Base-by-base conservation (phyloP, 1,140 invertebrate species). In the Bombyx mori region DNA sequence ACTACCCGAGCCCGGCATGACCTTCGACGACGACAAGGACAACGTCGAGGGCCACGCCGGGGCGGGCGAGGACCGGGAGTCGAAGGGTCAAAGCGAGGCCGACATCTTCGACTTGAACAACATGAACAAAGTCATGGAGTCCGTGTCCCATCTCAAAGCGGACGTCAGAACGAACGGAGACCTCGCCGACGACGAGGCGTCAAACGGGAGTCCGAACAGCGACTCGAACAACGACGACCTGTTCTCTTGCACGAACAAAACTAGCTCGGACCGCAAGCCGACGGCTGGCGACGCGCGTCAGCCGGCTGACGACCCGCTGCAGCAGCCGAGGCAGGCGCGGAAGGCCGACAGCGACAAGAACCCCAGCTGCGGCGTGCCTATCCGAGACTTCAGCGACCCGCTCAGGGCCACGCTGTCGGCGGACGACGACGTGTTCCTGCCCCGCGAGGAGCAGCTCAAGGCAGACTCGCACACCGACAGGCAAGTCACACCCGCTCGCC, bases 311-410 rank as follows among this genome's bases (percentile, higher is more conserved):
- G 42, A 84, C 58, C 69, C 70, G 5, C 61, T 73, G 18, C 67
- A 69, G 48, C 75, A 62, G 46, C 12, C 67, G 0, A 79, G 76
- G 47, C 50, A 61, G 10, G 54, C 56, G 42, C 72, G 82, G 47
- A 87, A 82, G 54, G 65, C 67, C 2, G 84, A 87, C 18, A 77
- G 74, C 52, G 84, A 88, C 56, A 86, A 84, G 51, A 86, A 77
- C 49, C 62, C 81, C 12, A 88, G 83, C 60, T 88, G 82, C 55
- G 86, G 86, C 6, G 82, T 89, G 6, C 82, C 86, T 0, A 86
- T 89, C 7, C 66, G 77, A 47, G 94, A 95, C 69, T 91, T 92
- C 59, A 95, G 93, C 62, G 95, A 97, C 89, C 95, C 95, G 0
- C 80, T 97, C 26, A 92, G 94, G 45, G 89, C 90, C 3, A 92